These are phyloP conservation scores for Anaspis maculata DNA, from an alignment of 2,888 invertebrate species.

Conservation along the genomic window DNA sequence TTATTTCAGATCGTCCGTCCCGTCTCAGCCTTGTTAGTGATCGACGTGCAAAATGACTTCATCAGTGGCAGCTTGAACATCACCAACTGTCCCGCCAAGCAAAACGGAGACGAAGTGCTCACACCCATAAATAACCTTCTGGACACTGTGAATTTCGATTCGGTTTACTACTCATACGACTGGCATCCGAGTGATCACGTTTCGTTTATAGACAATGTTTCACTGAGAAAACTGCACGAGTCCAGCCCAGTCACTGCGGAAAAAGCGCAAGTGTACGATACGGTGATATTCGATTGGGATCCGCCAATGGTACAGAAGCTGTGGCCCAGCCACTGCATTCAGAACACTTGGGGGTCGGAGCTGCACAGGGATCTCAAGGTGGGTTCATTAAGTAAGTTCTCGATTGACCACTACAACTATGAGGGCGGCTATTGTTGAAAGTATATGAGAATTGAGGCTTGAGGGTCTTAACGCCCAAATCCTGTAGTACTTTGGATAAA, in stretches of 20 bases:
- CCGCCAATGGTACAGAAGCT: slow-evolving; percentile 77
- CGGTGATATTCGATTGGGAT: slow-evolving; percentile 80
- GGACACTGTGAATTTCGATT: slow-evolving; percentile 71
- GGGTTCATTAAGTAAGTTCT: too few species aligned
- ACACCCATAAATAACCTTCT: slow-evolving; percentile 81
- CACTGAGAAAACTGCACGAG: slow-evolving; percentile 60
- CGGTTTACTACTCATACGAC: slow-evolving; percentile 85
- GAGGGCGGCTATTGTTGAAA: too few species aligned
- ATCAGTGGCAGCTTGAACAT: slow-evolving; percentile 88
- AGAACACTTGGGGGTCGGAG: slow-evolving; percentile 89
- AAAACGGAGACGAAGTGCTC: slow-evolving; percentile 81
- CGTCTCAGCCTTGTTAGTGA: slow-evolving; percentile 77
- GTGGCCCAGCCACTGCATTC: slow-evolving; percentile 94
- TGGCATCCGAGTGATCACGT: slow-evolving; percentile 96
- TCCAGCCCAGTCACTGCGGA: slow-evolving; percentile 63
- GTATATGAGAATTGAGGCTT: too few species aligned
- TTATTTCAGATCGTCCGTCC: slow-evolving; percentile 60
- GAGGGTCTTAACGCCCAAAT: too few species aligned
- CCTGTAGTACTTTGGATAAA: too few species aligned
- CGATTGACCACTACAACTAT: too few species aligned
- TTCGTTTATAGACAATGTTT: slow-evolving; percentile 89
- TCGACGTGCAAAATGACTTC: slow-evolving; percentile 98
- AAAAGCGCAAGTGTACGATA: slow-evolving; percentile 70
- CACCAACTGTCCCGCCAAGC: slow-evolving; percentile 82
- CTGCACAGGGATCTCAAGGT: slow-evolving; percentile 81